A percentile compares a stretch with the other conserved stretches of the same genome.
These are phyloP conservation scores for Salvelinus fontinalis DNA, from an alignment of 2,113 vertebrate species.

Conservation along the genomic window DNA sequence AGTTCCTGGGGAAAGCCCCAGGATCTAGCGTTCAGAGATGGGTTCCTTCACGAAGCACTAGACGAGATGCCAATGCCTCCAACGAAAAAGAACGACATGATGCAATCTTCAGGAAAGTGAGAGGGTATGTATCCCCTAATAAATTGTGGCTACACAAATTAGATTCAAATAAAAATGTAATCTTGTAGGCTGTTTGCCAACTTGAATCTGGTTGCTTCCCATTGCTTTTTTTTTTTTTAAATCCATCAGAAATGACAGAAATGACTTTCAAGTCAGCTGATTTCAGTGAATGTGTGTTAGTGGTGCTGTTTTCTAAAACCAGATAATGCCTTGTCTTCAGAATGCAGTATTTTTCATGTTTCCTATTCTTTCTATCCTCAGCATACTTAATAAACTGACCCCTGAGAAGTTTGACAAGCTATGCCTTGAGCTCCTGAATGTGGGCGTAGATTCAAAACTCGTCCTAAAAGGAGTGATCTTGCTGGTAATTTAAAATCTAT, in stretches of 20 bases:
- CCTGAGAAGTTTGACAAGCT: constrained; percentile 99
- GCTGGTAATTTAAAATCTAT: constrained; percentile 82
- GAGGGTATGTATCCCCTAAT: constrained; percentile 83
- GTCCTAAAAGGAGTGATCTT: constrained; percentile 99
- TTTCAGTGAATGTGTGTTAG: no score
- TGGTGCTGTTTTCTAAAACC: background rate
- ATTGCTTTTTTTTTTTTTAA: no score
- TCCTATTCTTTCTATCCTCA: constrained; percentile 43
- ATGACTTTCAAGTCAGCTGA: no score
- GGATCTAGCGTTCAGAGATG: constrained; percentile 99
- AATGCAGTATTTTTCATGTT: background rate
- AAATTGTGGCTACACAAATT: background rate
- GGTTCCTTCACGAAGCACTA: constrained; percentile 99
- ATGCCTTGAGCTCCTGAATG: constrained; percentile 99
- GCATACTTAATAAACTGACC: constrained; percentile 99
- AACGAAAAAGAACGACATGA: constrained; percentile 99
- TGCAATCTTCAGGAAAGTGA: constrained; percentile 99
- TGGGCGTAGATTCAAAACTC: constrained; percentile 99
- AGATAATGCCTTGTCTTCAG: background rate
- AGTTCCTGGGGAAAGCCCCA: constrained; percentile 99
- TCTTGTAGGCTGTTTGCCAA: background rate
- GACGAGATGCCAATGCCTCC: constrained; percentile 99
- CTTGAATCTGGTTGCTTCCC: background rate
- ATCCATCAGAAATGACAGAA: no score
- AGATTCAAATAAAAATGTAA: background rate